These are phyloP conservation scores for Maniola jurtina DNA, from an alignment of 1,140 invertebrate genomes.

Conservation along the genomic window DNA sequence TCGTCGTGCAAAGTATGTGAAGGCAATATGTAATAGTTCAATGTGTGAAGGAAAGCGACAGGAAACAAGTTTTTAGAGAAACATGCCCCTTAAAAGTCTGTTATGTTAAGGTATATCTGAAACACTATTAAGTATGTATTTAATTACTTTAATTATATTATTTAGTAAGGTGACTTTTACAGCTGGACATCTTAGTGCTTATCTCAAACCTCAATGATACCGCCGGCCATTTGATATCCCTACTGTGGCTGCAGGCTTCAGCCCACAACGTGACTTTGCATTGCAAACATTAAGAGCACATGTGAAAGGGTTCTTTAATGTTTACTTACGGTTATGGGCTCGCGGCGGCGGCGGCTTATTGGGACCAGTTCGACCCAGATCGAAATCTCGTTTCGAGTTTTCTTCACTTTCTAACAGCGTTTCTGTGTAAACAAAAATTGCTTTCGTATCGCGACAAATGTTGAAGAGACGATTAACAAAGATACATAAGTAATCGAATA, in stretches of 20 bases:
- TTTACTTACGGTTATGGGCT: conserved; percentile 20
- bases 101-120: too few species aligned
- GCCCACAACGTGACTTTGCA: background rate
- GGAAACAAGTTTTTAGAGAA: too few species aligned
- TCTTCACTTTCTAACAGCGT: conserved; percentile 48
- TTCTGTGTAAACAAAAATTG: conserved; percentile 39
- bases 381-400: conserved; percentile 42
- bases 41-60: too few species aligned
- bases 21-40: too few species aligned
- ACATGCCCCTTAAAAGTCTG: too few species aligned
- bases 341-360: conserved; percentile 32
- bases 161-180: too few species aligned
- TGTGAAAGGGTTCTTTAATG: conserved; percentile 31
- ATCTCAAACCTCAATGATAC: background rate
- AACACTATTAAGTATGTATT: too few species aligned
- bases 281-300: conserved; percentile 8
- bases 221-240: background rate
- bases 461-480: background rate
- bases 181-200: too few species aligned
- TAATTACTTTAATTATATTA: too few species aligned
- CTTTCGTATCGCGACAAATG: conserved; percentile 35
- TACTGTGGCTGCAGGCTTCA: background rate
- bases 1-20: too few species aligned
- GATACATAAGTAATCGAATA: too few species aligned
- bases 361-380: conserved; percentile 42